Evolutionary conservation across 1,140 invertebrate species (phyloP).

Genomic region (Cotesia typhae): DNA sequence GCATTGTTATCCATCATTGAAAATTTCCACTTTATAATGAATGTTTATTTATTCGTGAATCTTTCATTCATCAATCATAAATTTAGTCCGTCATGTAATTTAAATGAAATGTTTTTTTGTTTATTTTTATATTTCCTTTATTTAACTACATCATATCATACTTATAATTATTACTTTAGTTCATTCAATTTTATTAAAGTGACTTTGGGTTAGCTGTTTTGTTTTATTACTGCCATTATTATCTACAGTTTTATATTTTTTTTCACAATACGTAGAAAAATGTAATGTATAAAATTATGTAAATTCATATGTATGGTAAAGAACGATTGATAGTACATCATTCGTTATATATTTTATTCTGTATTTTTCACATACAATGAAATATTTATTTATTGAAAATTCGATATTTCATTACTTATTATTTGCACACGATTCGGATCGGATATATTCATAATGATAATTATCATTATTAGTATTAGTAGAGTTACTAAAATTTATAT

Average conservation of each 20-base stretch:
- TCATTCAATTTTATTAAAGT: too few relatives aligned
- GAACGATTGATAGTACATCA: slow-evolving; percentile 43
- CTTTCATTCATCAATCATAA: too few relatives aligned
- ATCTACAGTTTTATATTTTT: slow-evolving; percentile 18
- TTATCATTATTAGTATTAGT: too few relatives aligned
- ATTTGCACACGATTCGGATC: slow-evolving; percentile 13
- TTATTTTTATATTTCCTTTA: too few relatives aligned
- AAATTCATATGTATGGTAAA: slow-evolving; percentile 49
- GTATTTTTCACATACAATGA: not conserved
- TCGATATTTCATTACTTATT: slow-evolving; percentile 6
- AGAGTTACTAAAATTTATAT: not conserved
- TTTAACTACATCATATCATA: too few relatives aligned
- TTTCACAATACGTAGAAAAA: slow-evolving; percentile 49
- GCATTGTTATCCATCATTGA: too few relatives aligned
- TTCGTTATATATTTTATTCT: not conserved
- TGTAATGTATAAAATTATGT: slow-evolving; percentile 54
- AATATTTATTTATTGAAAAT: not conserved
- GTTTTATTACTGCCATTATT: slow-evolving; percentile 7
- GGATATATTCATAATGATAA: too few relatives aligned
- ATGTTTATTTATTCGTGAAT: too few relatives aligned
- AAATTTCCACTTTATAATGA: too few relatives aligned
- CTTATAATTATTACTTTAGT: too few relatives aligned
- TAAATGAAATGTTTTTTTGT: too few relatives aligned
- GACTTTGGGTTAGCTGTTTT: not conserved
- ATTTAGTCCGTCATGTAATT: too few relatives aligned